phyloP scores from a whole-genome alignment of 1,140 invertebrate species.

The Teleogryllus occipitalis region DNA sequence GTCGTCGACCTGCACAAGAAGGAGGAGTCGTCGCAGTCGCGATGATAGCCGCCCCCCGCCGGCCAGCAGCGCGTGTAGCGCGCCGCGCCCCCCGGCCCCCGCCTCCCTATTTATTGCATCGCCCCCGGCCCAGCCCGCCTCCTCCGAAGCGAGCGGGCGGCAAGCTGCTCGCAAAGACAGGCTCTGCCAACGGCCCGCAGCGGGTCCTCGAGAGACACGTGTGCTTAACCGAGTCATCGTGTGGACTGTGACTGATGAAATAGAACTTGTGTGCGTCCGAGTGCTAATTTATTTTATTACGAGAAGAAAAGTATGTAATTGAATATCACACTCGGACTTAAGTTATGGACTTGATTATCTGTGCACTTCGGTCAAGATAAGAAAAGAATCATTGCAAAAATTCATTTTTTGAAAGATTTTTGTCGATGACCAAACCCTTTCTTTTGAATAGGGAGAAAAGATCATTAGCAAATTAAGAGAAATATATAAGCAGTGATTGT shows the following conservation, averaged over 20 bases:
- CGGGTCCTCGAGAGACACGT: background rate
- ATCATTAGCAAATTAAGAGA: conserved; percentile 9
- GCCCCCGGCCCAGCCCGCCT: too few species aligned
- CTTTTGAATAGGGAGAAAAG: conserved; percentile 6
- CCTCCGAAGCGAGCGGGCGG: too few species aligned
- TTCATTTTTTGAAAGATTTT: conserved; percentile 10
- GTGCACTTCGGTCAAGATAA: conserved; percentile 13
- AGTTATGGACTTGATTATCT: conserved; percentile 11
- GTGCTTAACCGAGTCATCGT: conserved; percentile 10
- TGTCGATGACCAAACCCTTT: conserved; percentile 7
- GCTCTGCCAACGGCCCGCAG: too few species aligned
- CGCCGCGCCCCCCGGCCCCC: too few species aligned
- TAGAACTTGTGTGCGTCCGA: conserved; percentile 12
- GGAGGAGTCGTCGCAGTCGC: conserved; percentile 39
- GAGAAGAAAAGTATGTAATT: conserved; percentile 16
- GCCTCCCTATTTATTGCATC: too few species aligned
- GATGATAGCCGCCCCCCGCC: conserved; percentile 36
- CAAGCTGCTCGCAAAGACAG: too few species aligned
- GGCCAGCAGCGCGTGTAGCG: background rate
- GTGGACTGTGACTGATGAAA: conserved; percentile 8
- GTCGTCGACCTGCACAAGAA: conserved; percentile 42
- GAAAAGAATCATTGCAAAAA: conserved; percentile 8
- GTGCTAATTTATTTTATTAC: conserved; percentile 19
- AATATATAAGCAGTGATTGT: conserved; percentile 11
- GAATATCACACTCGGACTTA: conserved; percentile 12